Evolutionary conservation across 2,113 vertebrate genomes (phyloP).

Genomic region (Engraulis encrasicolus): DNA sequence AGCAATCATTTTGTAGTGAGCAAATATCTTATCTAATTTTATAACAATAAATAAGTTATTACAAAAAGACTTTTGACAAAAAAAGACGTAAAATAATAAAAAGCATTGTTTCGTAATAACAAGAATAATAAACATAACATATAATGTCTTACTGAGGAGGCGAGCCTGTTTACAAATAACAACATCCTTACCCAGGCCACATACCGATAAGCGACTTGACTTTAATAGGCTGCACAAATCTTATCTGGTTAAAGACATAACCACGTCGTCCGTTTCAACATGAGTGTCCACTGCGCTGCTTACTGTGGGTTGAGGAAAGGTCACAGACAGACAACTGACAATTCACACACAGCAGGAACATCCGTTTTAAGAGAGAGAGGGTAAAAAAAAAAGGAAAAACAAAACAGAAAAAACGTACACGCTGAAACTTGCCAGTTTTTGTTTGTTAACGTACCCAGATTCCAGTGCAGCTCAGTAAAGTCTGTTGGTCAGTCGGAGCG

Average conservation of each 20-base stretch:
- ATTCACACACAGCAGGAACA: not conserved
- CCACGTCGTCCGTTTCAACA: not conserved
- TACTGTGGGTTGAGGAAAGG: not conserved
- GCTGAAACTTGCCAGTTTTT: not conserved
- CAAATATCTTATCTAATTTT: conserved; percentile 53
- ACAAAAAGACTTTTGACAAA: conserved; percentile 52
- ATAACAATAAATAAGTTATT: conserved; percentile 73
- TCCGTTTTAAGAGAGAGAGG: not conserved
- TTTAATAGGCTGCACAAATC: conserved; percentile 5
- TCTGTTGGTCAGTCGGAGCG: not conserved
- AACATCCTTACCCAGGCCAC: not conserved
- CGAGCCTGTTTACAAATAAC: not conserved
- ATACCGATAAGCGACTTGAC: not conserved
- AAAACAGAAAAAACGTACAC: not conserved
- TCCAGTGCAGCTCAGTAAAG: conserved; percentile 51
- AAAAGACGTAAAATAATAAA: conserved; percentile 66
- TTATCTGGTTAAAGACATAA: not conserved
- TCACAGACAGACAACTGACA: not conserved
- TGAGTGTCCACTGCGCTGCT: not conserved
- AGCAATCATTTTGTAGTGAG: not conserved
- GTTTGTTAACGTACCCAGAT: conserved; percentile 36
- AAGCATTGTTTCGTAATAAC: conserved; percentile 32
- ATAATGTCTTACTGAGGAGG: not conserved
- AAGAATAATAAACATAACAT: too few relatives aligned
- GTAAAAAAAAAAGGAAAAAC: not conserved